Evolutionary conservation across 2,797 vertebrate species (phyloP), one percentile per base, ranked within the genome.

Genomic region (Phoeniculus purpureus): DNA sequence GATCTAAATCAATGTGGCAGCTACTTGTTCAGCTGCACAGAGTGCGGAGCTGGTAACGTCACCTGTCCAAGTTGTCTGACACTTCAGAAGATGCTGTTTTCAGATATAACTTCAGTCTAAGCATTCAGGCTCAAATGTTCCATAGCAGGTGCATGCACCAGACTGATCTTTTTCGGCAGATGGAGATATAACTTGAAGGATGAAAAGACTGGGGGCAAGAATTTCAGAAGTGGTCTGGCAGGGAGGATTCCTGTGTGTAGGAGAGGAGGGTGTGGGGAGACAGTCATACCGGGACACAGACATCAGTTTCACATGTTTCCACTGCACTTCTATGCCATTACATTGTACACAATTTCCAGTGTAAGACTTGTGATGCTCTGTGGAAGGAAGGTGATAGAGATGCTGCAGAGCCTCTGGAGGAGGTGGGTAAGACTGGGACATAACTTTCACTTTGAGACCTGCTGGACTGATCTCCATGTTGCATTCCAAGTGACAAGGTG

Each of bases 121-220:
- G 27, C 66, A 21, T 40, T 66, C 76, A 82, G 59, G 94, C 93
- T 89, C 84, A 96, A 95, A 93, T 89, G 81, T 76, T 89, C 81
- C 15, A 0, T 65, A 86, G 85, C 94, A 92, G 73, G 32, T 90
- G 34, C 61, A 17, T 52, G 43, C 81, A 83, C 47, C 62, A 89
- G 62, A 48, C 55, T 87, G 48, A 54, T 72, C 10, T 75, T 67
- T 64, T 88, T 72, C 80, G 31, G 66, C 76, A 83, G 79, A 90
- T 12, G 29, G 60, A 82, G 83, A 90, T 85, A 75, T 0, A 12
- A 83, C 70, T 74, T 94, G 94, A 95, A 95, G 34, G 89, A 60
- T 82, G 29, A 73, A 89, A 66, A 78, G 52, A 54, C 59, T 54
- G 20, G 12, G 40, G 91, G 45, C 29, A 90, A 93, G 54, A 48